phyloP scores from a whole-genome alignment of 2,113 vertebrate species.

The Pundamilia nyererei region DNA sequence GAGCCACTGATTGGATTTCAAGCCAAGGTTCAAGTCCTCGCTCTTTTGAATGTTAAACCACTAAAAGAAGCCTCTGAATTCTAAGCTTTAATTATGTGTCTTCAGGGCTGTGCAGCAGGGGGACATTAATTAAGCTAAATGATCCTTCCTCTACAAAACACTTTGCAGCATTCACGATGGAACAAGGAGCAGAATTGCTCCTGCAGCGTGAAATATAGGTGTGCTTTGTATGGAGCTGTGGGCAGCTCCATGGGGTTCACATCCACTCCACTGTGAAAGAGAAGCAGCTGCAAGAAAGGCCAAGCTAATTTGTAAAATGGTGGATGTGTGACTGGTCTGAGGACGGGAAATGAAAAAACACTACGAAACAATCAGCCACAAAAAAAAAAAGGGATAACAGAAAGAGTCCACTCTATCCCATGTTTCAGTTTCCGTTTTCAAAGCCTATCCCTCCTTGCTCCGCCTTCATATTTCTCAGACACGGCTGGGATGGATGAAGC shows the following conservation, averaged over 20 bases:
- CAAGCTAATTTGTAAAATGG: slow-evolving; percentile 26
- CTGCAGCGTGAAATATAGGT: slow-evolving; percentile 11
- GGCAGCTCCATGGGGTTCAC: slow-evolving; percentile 2
- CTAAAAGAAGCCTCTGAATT: slow-evolving; percentile 7
- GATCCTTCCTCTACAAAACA: slow-evolving; percentile 22
- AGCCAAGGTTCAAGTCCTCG: slow-evolving; percentile 8
- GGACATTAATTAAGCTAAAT: slow-evolving; percentile 44
- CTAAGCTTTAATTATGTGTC: slow-evolving; percentile 22
- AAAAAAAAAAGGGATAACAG: background rate
- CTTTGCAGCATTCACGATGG: slow-evolving; percentile 29
- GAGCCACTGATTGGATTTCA: slow-evolving; percentile 5
- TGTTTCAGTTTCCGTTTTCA: slow-evolving; percentile 41
- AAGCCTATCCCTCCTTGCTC: background rate
- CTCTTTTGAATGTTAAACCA: slow-evolving; percentile 16
- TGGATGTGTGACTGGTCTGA: slow-evolving; percentile 34
- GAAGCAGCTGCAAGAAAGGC: slow-evolving; percentile 20
- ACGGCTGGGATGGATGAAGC: slow-evolving; percentile 41
- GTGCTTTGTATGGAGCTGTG: slow-evolving; percentile 10
- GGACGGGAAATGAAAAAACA: slow-evolving; percentile 48
- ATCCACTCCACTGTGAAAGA: background rate
- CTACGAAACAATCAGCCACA: slow-evolving; percentile 22
- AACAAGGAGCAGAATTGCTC: slow-evolving; percentile 6
- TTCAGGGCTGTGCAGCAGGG: slow-evolving; percentile 3
- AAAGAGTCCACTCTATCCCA: slow-evolving; percentile 4
- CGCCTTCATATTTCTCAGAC: slow-evolving; percentile 53